Evolutionary conservation across 2,888 invertebrate genomes (phyloP), one percentile per base, ranked within the genome.

Genomic region (Cyaniris semiargus): DNA sequence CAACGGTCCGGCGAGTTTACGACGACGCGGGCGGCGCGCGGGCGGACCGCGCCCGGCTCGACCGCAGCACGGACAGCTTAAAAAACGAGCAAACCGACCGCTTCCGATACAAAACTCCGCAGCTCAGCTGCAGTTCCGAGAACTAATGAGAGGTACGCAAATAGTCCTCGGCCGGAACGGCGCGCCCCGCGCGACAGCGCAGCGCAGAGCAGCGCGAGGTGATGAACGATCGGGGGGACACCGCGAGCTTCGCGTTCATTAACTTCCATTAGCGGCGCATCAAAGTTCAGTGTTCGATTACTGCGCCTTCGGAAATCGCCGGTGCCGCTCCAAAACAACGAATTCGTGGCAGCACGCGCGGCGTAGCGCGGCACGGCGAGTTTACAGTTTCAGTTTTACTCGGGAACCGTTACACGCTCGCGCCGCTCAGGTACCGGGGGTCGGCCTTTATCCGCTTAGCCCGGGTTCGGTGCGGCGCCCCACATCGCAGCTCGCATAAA

Each of bases 51-150:
- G 13, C 66, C 18, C 56, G 48, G 44, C 44, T 1, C 10, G 1
- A 0, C 31, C 34, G 7, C 34, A 34, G 34, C 34, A 34, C 34
- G 66, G 66, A 85, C 83, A 83, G 84, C 85, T 81, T 87, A 89
- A 88, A 89, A 91, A 91, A 86, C 83, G 86, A 87, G 81, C 84
- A 88, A 86, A 82, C 81, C 83, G 80, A 78, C 82, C 82, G 86
- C 89, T 93, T 93, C 93, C 93, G 92, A 93, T 91, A 91, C 92
- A 92, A 93, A 92, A 93, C 90, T 90, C 85, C 89, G 86, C 88
- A 84, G 83, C 86, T 88, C 85, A n/a, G n/a, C n/a, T 83, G 84
- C 85, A 31, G 15, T 93, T 93, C 93, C 86, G 70, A 85, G 93
- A 94, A 93, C 88, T 90, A 92, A 93, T 92, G 92, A 91, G 92